Conservation (phyloP, 1,140 invertebrate genomes). For the Drosophila sp. region DNA sequence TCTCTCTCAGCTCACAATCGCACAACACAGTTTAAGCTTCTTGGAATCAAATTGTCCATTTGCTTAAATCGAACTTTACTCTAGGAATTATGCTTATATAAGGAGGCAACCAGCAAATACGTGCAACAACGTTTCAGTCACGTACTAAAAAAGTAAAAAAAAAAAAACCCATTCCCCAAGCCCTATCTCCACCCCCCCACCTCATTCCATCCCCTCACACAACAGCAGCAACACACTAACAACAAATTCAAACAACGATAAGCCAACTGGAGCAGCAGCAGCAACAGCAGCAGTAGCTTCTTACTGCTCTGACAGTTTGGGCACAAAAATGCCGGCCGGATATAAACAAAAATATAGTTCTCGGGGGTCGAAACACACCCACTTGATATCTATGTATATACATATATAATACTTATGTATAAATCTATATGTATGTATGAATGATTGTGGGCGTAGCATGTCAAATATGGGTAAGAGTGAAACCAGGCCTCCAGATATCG, state of each 20-base stretch:
- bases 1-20: not conserved
- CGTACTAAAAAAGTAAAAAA: slow-evolving; percentile 55
- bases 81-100: slow-evolving; percentile 62
- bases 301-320: slow-evolving; percentile 30
- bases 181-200: not conserved
- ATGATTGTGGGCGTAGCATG: slow-evolving; percentile 45
- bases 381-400: slow-evolving; percentile 8
- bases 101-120: slow-evolving; percentile 64
- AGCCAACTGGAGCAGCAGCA: slow-evolving; percentile 35
- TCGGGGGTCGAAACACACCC: slow-evolving; percentile 14
- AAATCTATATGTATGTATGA: slow-evolving; percentile 19
- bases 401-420: slow-evolving; percentile 22
- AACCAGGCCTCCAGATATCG: not conserved
- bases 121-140: slow-evolving; percentile 65
- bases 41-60: slow-evolving; percentile 17
- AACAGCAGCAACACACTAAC: not conserved
- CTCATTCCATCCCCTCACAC: not conserved
- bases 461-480: slow-evolving; percentile 22
- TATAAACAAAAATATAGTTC: slow-evolving; percentile 67
- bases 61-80: slow-evolving; percentile 47
- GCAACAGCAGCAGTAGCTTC: slow-evolving; percentile 36
- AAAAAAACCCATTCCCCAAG: not conserved
- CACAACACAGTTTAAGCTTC: not conserved
- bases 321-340: slow-evolving; percentile 47
- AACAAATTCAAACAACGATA: slow-evolving; percentile 59